Evolutionary conservation across 2,888 invertebrate genomes (phyloP).

Genomic region (Pandemis heparana): DNA sequence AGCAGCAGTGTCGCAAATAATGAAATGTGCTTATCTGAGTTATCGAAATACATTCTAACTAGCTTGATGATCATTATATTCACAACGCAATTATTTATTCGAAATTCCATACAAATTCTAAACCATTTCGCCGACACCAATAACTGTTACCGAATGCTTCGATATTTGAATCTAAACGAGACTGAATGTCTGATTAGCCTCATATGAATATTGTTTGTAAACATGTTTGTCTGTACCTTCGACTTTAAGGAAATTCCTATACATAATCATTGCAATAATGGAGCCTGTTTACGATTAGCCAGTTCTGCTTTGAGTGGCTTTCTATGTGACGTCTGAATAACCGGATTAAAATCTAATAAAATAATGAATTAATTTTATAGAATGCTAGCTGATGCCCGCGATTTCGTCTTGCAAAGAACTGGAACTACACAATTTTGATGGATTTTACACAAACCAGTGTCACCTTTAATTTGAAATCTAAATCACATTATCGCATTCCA

Average conservation of each 20-base stretch:
- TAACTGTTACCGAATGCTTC: slow-evolving; percentile 6
- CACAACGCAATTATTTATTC: not conserved
- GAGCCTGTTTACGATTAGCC: slow-evolving; percentile 10
- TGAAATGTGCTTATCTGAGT: too few species aligned
- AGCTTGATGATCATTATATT: not conserved
- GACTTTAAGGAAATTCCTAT: slow-evolving; percentile 1
- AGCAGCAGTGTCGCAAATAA: too few species aligned
- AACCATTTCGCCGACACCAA: not conserved
- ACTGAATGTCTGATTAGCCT: slow-evolving; percentile 23
- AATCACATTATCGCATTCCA: too few species aligned
- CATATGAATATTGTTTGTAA: slow-evolving; percentile 18
- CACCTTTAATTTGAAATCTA: too few species aligned
- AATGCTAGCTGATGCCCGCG: not conserved
- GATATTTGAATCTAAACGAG: not conserved
- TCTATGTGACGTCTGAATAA: slow-evolving; percentile 17
- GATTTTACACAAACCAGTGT: not conserved
- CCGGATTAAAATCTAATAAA: slow-evolving; percentile 5
- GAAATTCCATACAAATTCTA: not conserved
- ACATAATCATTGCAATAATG: not conserved
- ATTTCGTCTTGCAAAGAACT: too few species aligned
- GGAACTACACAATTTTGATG: not conserved
- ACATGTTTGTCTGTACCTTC: slow-evolving; percentile 4
- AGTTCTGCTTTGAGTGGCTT: slow-evolving; percentile 4
- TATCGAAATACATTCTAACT: too few species aligned
- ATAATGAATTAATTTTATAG: not conserved